Evolutionary conservation across 2,888 invertebrate genomes (phyloP), one percentile per base, ranked within the genome.

Genomic region (Perdita meconis): DNA sequence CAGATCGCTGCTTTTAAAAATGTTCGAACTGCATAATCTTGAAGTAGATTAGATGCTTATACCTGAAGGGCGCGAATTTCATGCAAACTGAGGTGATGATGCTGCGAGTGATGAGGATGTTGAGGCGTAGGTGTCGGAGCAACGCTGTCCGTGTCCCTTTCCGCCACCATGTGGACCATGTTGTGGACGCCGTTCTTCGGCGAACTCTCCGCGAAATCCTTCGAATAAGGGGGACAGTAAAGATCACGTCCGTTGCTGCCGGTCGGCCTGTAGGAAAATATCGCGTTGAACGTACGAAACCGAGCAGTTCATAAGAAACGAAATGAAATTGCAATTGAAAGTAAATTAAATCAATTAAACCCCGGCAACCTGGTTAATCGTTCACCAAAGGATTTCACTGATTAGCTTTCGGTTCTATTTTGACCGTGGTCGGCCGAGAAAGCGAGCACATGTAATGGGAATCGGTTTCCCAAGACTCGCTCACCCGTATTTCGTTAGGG

Each of bases 61-160:
- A 94, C 94, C 93, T 95, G 95, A 77, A 94, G 89, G 2, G 93
- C 93, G 61, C 94, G 92, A 53, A 95, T 92, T 87, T 95, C 95
- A 82, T 95, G 95, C 24, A 94, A 94, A 83, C 94, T 94, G 60
- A 95, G 93, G 90, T 95, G 95, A 91, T 95, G 93, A 91, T 95
- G 94, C 87, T 94, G 94, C 22, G 94, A 92, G 0, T 93, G 92
- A 84, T 91, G 91, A 8, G 90, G 90, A 85, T 92, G 91, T 76
- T 90, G 89, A 38, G 89, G 87, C 36, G 87, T 85, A 24, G 93
- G 90, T 50, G 93, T 91, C 38, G 93, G 90, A 26, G 92, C 92
- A 70, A 93, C 93, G 86, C 93, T 93, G 86, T 94, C 93, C 68
- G 94, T 93, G 84, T 94, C 94, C 70, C 94, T 90, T 90, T 94